These are phyloP conservation scores for Donacobius atricapilla DNA, from an alignment of 2,113 vertebrate species.

Conservation along the genomic window DNA sequence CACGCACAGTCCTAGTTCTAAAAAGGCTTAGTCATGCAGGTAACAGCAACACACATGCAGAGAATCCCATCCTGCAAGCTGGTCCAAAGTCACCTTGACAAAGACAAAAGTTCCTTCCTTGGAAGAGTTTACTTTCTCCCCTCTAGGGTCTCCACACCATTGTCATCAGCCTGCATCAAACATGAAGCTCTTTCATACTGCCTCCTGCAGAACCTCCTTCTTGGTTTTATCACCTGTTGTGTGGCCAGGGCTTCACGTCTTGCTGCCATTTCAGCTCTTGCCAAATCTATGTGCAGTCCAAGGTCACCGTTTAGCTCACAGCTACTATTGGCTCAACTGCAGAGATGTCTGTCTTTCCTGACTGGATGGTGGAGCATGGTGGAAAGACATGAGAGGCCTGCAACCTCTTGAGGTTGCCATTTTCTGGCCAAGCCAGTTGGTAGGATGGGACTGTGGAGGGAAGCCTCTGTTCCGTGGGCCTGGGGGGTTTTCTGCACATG, in stretches of 20 bases:
- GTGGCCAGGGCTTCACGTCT: not conserved
- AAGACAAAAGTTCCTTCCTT: not conserved
- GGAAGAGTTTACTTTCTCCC: not conserved
- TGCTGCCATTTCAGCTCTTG: not conserved
- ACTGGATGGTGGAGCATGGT: conserved; percentile 67
- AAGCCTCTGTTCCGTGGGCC: not conserved
- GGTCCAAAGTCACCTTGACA: not conserved
- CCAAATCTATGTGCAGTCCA: not conserved
- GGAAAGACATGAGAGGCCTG: conserved; percentile 69
- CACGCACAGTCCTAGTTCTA: not conserved
- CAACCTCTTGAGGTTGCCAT: not conserved
- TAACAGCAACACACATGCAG: not conserved
- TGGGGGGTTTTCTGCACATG: conserved; percentile 75
- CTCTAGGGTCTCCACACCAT: not conserved
- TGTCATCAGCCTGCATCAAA: not conserved
- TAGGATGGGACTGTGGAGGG: conserved; percentile 69
- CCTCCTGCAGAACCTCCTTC: not conserved
- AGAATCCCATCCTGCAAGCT: not conserved
- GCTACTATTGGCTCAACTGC: conserved; percentile 83
- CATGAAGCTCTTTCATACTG: not conserved
- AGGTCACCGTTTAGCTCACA: conserved; percentile 56
- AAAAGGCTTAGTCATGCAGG: not conserved
- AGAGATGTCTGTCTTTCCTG: conserved; percentile 80
- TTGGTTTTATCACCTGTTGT: not conserved
- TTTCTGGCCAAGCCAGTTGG: conserved; percentile 71